Base-by-base conservation (phyloP, 2,888 invertebrate genomes). In the Archaeoteleia sp. region DNA sequence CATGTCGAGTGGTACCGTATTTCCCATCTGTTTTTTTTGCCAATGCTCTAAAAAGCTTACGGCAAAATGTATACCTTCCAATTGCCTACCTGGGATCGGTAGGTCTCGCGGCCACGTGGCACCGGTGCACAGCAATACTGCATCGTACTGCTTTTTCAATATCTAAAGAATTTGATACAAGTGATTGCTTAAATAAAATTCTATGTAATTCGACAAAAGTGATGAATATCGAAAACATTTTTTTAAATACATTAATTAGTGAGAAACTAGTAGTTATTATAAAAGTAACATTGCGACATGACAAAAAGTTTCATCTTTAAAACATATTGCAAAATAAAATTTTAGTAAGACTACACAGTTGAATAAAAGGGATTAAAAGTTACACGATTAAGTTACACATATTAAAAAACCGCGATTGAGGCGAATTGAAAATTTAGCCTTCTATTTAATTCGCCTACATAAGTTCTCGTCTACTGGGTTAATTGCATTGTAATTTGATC, bases 31-130 rank as follows among this genome's bases (percentile, higher is more conserved):
- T 80, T 94, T 93, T 87, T 97, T 96, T 87, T 99, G 99, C 93
- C 97, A 97, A 61, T 91, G 92, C 86, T 98, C 97, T 54, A 99
- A 89, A 88, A 97, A 99, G 84, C 95, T 95, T 93, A 99, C 98
- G 1, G 99, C 99, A 87, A 94, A 99, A 87, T 98, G 94, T 77
- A 99, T 96, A 61, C 98, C 98, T 75, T 91, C 90, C 25, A 97
- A 87, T 81, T 97, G 90, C 6, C 98, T 91, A 55, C 97, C 96
- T 81, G 93, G 91, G 46, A 95, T 88, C 0, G 92, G 92, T 63
- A 95, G 85, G 87, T 99, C 98, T 58, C 99, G 90, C 0, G 98
- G 98, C 94, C 96, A 97, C 0, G 98, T 98, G 2, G 98, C 95
- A 3, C 98, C 98, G 61, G 95, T 93, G 81, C 96, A 95, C 7